Percentiles rank a stretch among this genome's conserved stretches.
phyloP scores from a whole-genome alignment of 1,140 invertebrate species.

The Nebria ingens region DNA sequence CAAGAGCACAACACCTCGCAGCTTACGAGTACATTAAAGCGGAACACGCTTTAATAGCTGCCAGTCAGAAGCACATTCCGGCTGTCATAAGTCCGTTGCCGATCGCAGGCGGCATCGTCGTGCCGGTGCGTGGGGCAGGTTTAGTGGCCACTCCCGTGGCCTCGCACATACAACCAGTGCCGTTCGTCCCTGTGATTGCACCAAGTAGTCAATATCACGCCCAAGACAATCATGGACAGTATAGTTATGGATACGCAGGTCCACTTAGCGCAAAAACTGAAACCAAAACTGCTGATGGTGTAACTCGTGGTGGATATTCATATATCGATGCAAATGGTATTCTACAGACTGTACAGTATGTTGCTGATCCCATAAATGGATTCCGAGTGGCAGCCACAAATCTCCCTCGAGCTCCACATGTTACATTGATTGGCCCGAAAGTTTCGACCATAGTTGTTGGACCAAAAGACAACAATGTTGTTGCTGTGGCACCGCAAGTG shows the following conservation, averaged over 20 bases:
- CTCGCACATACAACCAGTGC: conserved; percentile 11
- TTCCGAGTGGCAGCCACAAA: conserved; percentile 55
- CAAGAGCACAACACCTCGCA: conserved; percentile 29
- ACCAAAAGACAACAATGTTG: background rate
- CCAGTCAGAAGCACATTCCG: conserved; percentile 11
- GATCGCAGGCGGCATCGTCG: conserved; percentile 12
- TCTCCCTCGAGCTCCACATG: conserved; percentile 38
- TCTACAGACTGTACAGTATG: conserved; percentile 53
- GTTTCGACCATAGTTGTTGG: background rate
- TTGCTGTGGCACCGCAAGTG: background rate
- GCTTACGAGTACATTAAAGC: conserved; percentile 24
- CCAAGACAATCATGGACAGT: conserved; percentile 51
- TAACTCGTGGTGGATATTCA: conserved; percentile 55
- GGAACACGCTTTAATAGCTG: conserved; percentile 21
- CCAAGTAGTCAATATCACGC: conserved; percentile 38
- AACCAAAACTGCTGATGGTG: conserved; percentile 49
- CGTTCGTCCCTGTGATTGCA: conserved; percentile 18
- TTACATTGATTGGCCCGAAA: background rate
- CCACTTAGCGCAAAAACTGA: conserved; percentile 55
- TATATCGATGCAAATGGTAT: conserved; percentile 59
- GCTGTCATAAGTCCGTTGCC: background rate
- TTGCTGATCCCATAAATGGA: conserved; percentile 52
- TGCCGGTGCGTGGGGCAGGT: conserved; percentile 2
- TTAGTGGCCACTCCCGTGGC: background rate
- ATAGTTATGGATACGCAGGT: conserved; percentile 54